Evolutionary conservation across 2,797 vertebrate genomes (phyloP).

Genomic region (Balearica regulorum): DNA sequence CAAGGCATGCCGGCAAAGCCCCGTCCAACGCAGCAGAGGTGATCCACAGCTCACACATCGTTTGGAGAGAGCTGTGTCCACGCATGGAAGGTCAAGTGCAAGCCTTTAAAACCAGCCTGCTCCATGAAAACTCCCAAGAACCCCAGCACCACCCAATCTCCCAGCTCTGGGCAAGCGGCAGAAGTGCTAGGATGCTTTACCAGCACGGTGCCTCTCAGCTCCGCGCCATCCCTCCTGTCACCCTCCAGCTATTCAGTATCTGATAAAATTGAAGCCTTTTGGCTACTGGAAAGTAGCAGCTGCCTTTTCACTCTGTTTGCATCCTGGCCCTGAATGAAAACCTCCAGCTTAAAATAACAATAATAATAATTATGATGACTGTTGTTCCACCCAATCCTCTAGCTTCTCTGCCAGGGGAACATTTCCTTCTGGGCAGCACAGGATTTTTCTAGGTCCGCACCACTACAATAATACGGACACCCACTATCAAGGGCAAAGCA

Average conservation of each 20-base stretch:
- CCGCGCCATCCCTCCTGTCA: background rate
- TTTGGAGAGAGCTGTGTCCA: background rate
- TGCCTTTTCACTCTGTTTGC: background rate
- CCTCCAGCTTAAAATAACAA: background rate
- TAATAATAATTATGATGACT: background rate
- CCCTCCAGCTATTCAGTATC: background rate
- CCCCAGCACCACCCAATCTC: background rate
- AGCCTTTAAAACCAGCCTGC: background rate
- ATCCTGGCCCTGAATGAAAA: background rate
- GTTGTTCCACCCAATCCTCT: background rate
- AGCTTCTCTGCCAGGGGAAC: background rate
- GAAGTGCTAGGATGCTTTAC: background rate
- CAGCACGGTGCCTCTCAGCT: rapidly evolving
- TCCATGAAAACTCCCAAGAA: background rate
- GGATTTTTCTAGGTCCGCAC: background rate
- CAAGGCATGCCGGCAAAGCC: background rate
- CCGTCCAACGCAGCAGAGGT: background rate
- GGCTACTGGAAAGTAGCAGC: background rate
- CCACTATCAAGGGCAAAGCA: background rate
- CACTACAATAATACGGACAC: background rate
- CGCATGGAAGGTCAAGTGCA: background rate
- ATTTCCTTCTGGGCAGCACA: background rate
- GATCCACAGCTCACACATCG: background rate
- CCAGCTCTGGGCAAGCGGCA: background rate
- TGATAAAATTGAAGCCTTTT: background rate